A percentile compares a stretch with the other conserved stretches of the same genome.
Conservation (phyloP, 2,113 vertebrate species). For the Periophthalmodon schlosseri region DNA sequence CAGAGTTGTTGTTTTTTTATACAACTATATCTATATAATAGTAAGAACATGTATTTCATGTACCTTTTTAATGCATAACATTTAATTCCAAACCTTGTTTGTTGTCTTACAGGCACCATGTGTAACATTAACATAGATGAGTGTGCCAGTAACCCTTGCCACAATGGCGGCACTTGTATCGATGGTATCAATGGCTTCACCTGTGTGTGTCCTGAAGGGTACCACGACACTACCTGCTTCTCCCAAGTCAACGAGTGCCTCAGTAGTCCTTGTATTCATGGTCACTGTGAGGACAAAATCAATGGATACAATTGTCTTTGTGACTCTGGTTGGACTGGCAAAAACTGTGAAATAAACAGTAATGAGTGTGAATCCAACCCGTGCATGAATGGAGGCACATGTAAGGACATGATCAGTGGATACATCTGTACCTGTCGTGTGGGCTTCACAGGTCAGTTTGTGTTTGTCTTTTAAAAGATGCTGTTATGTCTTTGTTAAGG, state of each 20-base stretch:
- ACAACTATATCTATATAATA: not conserved
- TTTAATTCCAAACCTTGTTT: not conserved
- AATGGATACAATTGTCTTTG: constrained; percentile 93
- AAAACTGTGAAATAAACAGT: constrained; percentile 92
- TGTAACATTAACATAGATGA: constrained; percentile 93
- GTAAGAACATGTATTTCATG: not conserved
- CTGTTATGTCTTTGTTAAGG: not conserved
- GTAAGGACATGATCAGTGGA: constrained; percentile 94
- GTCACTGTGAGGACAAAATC: constrained; percentile 86
- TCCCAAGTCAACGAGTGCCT: constrained; percentile 95
- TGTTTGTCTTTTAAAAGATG: not conserved
- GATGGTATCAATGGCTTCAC: constrained; percentile 88
- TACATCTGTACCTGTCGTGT: constrained; percentile 90
- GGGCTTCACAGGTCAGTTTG: constrained; percentile 89
- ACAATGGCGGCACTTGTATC: constrained; percentile 91
- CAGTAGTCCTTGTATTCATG: constrained; percentile 93
- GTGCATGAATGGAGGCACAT: constrained; percentile 92
- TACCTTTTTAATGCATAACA: not conserved
- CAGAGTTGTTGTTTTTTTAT: constrained; percentile 54
- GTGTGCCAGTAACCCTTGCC: constrained; percentile 88
- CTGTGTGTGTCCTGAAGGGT: constrained; percentile 89
- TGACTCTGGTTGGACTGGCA: constrained; percentile 90
- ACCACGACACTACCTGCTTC: constrained; percentile 87
- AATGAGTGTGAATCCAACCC: constrained; percentile 95
- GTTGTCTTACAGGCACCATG: constrained; percentile 81